These are phyloP conservation scores for Plebejus anna DNA, from an alignment of 2,888 invertebrate species.

Conservation along the genomic window DNA sequence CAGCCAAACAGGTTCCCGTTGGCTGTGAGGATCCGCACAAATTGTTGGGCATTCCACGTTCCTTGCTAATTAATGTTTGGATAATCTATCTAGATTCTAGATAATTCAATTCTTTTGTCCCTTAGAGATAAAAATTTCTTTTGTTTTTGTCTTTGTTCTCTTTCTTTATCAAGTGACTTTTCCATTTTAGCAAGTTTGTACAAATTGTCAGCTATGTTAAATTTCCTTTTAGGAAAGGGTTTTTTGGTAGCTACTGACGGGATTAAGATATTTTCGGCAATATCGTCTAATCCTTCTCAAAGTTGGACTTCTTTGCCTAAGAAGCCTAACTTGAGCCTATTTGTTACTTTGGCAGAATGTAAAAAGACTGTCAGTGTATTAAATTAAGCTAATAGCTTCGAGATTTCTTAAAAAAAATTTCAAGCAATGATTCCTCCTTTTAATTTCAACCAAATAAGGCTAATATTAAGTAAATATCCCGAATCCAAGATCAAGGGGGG, in stretches of 20 bases:
- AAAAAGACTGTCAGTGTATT: too few species aligned
- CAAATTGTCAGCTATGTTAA: too few species aligned
- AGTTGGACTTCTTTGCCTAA: too few species aligned
- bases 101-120: background rate
- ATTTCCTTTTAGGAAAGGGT: too few species aligned
- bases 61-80: constrained; percentile 12
- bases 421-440: background rate
- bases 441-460: background rate
- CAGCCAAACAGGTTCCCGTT: constrained; percentile 12
- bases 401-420: background rate
- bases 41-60: constrained; percentile 8
- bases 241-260: too few species aligned
- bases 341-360: too few species aligned
- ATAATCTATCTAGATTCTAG: background rate
- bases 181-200: too few species aligned
- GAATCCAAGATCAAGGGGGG: constrained; percentile 71
- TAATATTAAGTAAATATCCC: constrained; percentile 33
- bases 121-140: background rate
- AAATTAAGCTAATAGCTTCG: too few species aligned
- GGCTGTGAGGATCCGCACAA: background rate
- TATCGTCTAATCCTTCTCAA: too few species aligned
- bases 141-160: background rate
- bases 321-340: too few species aligned
- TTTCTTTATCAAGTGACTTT: too few species aligned
- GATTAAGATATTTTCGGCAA: too few species aligned